Base-by-base conservation (phyloP, 2,113 vertebrate species). In the Grus americana region DNA sequence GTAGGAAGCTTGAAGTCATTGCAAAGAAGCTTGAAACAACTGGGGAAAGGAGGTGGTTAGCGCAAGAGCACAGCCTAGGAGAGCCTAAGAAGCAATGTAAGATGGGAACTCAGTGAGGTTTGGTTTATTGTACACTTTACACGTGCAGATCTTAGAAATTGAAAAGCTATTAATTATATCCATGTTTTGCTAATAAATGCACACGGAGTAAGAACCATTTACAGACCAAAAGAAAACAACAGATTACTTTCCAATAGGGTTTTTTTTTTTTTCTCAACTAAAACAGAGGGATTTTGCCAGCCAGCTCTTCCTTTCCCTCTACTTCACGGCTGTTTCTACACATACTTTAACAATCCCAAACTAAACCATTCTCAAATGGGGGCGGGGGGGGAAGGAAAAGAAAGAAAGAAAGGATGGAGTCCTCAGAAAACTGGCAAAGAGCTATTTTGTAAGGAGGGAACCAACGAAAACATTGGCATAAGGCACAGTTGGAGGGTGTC, bases 401-500 rank as follows among this genome's bases (percentile, higher is more conserved):
- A 57, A 93, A 97, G 85, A 97, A 97, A 96, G 91, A 50, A 95
- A 93, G 93, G 89, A 95, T 52, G 73, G 94, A 97, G 92, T 92
- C 89, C 96, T 93, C 96, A 95, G 91, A 96, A 97, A 94, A 96
- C 93, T 97, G 96, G 94, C 96, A 97, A 97, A 97, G 96, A 96
- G 73, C 96, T 97, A 95, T 97, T 97, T 96, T 97, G 93, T 95
- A 96, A 96, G 86, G 95, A 96, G 79, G 70, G 93, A 97, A 97
- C 70, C 96, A 95, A 85, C 58, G 93, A 96, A 97, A 97, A 97
- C 93, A 94, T 83, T 91, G 93, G 93, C 96, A 95, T 97, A 97
- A 97, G 96, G 96, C 96, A 97, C 96, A 96, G 96, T 95, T 97
- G 96, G 96, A 98, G 95, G 96, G 97, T 98, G 97, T 97, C 97